A percentile compares a stretch with the other conserved stretches of the same genome.
Evolutionary conservation across 1,140 invertebrate species (phyloP).

Genomic region (Drosophila persimilis): DNA sequence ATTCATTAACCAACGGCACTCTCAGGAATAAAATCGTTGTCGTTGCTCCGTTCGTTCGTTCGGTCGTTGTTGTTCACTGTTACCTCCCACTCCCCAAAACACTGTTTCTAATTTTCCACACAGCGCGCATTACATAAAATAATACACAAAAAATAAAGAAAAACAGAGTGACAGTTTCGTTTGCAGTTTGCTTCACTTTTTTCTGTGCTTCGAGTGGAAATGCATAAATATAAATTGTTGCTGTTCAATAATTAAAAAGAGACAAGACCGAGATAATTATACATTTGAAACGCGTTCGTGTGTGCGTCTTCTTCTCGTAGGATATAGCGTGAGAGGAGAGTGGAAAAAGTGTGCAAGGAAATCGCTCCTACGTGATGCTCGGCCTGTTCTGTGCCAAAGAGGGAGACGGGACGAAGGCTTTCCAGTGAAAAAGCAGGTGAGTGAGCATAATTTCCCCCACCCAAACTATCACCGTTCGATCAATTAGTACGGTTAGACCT

Average conservation of each 20-base stretch:
- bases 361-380: constrained; percentile 55
- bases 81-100: constrained; percentile 16
- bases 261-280: constrained; percentile 28
- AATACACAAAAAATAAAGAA: constrained; percentile 20
- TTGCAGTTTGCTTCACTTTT: constrained; percentile 6
- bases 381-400: too few relatives aligned
- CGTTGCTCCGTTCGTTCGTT: constrained; percentile 42
- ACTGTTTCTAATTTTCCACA: constrained; percentile 28
- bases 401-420: too few relatives aligned
- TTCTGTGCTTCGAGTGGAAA: constrained; percentile 22
- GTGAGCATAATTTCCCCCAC: constrained; percentile 6
- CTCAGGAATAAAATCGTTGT: constrained; percentile 74
- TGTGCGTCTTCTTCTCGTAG: constrained; percentile 19
- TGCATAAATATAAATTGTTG: constrained; percentile 64
- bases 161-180: constrained; percentile 8
- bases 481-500: constrained; percentile 57
- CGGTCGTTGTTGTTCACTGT: constrained; percentile 29
- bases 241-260: constrained; percentile 58
- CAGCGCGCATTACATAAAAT: constrained; percentile 59
- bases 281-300: constrained; percentile 15
- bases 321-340: constrained; percentile 12
- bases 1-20: constrained; percentile 71
- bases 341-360: constrained; percentile 41
- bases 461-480: constrained; percentile 44
- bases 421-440: constrained; percentile 31